A percentile compares a stretch with the other conserved stretches of the same genome.
phyloP scores from a whole-genome alignment of 2,888 invertebrate genomes.

The Bhutanitis thaidina region DNA sequence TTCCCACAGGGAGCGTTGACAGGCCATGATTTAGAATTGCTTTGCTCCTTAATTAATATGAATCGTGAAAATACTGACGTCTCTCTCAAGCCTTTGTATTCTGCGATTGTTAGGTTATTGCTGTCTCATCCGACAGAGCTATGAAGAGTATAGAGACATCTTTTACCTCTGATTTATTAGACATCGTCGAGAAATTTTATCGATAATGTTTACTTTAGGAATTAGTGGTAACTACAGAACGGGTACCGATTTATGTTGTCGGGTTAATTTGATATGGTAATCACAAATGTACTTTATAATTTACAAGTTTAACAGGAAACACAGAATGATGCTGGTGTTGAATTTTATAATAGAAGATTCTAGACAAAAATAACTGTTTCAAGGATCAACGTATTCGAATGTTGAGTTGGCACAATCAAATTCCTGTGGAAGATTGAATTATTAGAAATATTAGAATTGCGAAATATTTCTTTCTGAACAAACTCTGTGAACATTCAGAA shows the following conservation, averaged over 20 bases:
- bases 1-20: constrained; percentile 78
- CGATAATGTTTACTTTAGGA: constrained; percentile 75
- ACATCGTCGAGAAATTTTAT: constrained; percentile 61
- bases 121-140: constrained; percentile 52
- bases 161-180: constrained; percentile 64
- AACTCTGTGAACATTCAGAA: too few relatives aligned
- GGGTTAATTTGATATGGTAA: constrained; percentile 61
- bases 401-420: too few relatives aligned
- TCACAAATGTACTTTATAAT: constrained; percentile 37
- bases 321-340: constrained; percentile 21
- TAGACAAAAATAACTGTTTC: too few relatives aligned
- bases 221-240: constrained; percentile 65
- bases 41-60: constrained; percentile 72
- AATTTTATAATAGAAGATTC: neutral
- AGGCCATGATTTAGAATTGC: constrained; percentile 72
- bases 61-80: constrained; percentile 43
- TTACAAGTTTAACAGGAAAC: constrained; percentile 31
- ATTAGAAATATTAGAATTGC: too few relatives aligned
- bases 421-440: too few relatives aligned
- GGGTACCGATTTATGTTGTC: constrained; percentile 56
- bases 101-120: constrained; percentile 19
- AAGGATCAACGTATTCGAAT: too few relatives aligned
- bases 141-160: constrained; percentile 70
- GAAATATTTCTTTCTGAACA: too few relatives aligned
- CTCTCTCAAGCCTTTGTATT: constrained; percentile 42